Evolutionary conservation across 2,888 invertebrate genomes (phyloP).

Genomic region (Monochamus alternatus): DNA sequence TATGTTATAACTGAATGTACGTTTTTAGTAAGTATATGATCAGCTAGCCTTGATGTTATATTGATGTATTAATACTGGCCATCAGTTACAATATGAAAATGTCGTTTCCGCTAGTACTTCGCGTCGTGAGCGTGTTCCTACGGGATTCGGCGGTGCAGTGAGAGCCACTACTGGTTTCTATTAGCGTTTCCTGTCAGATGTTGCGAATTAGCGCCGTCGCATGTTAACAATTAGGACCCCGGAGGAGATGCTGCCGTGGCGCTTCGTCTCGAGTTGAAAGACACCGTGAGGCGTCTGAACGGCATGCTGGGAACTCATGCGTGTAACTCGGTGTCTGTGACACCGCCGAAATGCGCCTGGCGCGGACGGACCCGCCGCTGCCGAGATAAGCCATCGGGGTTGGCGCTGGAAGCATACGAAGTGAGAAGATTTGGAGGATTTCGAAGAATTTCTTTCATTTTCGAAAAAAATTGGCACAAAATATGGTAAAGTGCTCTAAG

Average conservation of each 20-base stretch:
- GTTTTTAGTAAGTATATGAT: no score
- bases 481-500: no score
- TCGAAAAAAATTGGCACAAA: no score
- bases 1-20: no score
- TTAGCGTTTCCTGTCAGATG: slow-evolving; percentile 30
- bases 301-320: slow-evolving; percentile 63
- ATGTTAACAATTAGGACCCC: slow-evolving; percentile 22
- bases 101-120: no score
- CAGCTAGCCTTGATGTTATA: no score
- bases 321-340: slow-evolving; percentile 65
- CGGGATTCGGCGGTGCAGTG: neutral
- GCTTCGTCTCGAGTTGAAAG: slow-evolving; percentile 44
- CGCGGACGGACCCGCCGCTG: slow-evolving; percentile 42
- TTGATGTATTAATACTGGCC: no score
- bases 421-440: no score
- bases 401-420: slow-evolving; percentile 28
- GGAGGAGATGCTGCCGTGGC: slow-evolving; percentile 35
- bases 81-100: no score
- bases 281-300: slow-evolving; percentile 64
- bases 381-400: slow-evolving; percentile 27
- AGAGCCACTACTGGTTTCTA: neutral
- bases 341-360: slow-evolving; percentile 66
- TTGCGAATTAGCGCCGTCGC: slow-evolving; percentile 30
- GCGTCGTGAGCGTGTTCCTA: no score
- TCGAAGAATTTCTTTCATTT: no score